A percentile compares a stretch with the other conserved stretches of the same genome.
Evolutionary conservation across 1,140 invertebrate genomes (phyloP).

Genomic region (Formica selysi): DNA sequence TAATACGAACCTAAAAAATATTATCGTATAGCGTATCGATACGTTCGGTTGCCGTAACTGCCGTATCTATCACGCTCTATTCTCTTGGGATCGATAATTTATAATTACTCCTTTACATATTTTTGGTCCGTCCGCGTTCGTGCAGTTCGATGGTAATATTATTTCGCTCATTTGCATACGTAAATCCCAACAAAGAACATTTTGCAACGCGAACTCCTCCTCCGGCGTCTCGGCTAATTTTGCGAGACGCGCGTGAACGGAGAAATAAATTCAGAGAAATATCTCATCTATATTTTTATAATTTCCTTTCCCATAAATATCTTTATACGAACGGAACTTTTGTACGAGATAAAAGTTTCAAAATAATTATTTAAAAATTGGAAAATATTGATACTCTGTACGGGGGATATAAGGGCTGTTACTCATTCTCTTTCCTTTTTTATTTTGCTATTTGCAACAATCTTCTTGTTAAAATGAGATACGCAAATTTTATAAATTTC

Average conservation of each 20-base stretch:
- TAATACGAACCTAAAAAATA: too few species aligned
- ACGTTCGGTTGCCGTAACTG: too few species aligned
- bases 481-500: not conserved
- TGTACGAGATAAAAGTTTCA: not conserved
- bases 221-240: not conserved
- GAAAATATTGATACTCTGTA: not conserved
- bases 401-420: not conserved
- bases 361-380: not conserved
- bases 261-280: slow-evolving; percentile 47
- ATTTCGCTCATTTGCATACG: slow-evolving; percentile 53
- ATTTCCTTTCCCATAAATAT: not conserved
- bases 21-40: too few species aligned
- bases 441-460: too few species aligned
- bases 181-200: slow-evolving; percentile 24
- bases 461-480: not conserved
- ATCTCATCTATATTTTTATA: slow-evolving; percentile 3
- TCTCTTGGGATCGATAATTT: too few species aligned
- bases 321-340: not conserved
- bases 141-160: slow-evolving; percentile 55
- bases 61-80: too few species aligned
- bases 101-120: too few species aligned
- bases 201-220: not conserved
- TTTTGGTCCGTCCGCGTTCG: slow-evolving; percentile 20
- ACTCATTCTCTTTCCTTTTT: not conserved
- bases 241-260: not conserved